These are phyloP conservation scores for Xenopus petersii DNA, from an alignment of 2,797 vertebrate species.

Conservation along the genomic window DNA sequence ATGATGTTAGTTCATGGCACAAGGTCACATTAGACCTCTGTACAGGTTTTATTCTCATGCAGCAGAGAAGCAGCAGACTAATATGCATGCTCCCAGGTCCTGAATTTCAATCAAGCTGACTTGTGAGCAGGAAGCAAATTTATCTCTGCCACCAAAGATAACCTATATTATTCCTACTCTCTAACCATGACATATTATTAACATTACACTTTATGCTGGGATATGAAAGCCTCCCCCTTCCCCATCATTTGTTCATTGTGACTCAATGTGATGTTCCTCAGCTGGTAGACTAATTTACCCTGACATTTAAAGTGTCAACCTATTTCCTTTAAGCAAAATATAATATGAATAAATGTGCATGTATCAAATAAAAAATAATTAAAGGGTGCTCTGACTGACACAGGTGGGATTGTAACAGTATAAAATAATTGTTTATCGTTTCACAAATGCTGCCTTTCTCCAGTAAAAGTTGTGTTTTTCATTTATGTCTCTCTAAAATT, in stretches of 20 bases:
- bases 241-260: neutral
- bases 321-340: neutral
- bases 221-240: neutral
- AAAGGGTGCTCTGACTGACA: neutral
- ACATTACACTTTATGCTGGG: neutral
- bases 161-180: constrained; percentile 4
- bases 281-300: neutral
- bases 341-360: neutral
- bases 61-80: neutral
- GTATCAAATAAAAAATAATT: neutral
- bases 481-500: neutral
- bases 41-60: neutral
- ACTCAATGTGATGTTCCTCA: neutral
- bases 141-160: neutral
- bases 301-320: neutral
- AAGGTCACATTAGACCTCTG: neutral
- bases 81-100: neutral
- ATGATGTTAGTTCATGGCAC: neutral
- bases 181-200: constrained; percentile 2
- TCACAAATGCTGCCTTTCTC: neutral
- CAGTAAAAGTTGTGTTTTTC: neutral
- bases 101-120: neutral
- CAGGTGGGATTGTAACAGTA: neutral
- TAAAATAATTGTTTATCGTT: neutral
- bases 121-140: constrained; percentile 8